Evolutionary conservation across 2,113 vertebrate species (phyloP), one percentile per base, ranked within the genome.

Genomic region (Cyrtonyx montezumae): DNA sequence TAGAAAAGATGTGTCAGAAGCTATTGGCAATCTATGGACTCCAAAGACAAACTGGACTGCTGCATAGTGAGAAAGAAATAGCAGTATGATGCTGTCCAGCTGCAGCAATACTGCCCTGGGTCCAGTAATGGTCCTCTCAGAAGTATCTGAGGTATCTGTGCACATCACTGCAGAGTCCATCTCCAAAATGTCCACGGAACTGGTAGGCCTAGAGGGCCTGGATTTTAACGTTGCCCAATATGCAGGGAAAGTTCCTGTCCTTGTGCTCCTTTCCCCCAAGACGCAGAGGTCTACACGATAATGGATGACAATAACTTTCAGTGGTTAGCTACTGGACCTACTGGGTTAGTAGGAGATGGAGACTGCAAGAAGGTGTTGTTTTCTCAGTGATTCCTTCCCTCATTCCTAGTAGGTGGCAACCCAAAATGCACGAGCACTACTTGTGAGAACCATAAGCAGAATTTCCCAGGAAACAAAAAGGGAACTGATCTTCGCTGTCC

Each of bases 381-480:
- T 84, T 53, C n/a, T 43, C 2, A 76, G 36, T 11, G 48, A 16
- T 37, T 48, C 67, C n/a, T n/a, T 53, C 28, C 48, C 36, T 66
- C 30, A 0, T 19, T 88, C 21, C 75, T 20, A 3, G 0, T 0
- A 37, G 36, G 1, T 48, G 70, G 16, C 36, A 87, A 28, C n/a
- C 28, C 51, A 63, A 65, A 93, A 56, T 15, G 25, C 56, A 56
- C 0, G 0, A 71, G 56, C 28, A 14, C 22, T 30, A 3, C 43
- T 42, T 45, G 21, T 42, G 63, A 73, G 63, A 63, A 71, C 37
- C 7, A 1, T 20, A 51, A 78, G 37, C 49, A 90, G 30, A 62
- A 46, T 40, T 22, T 82, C 30, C 22, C 59, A 68, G n/a, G 61
- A 84, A 88, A 58, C n/a, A 90, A 59, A 77, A 30, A 59, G 17